Base-by-base conservation (phyloP, 1,140 invertebrate species). In the Oppia nitens region DNA sequence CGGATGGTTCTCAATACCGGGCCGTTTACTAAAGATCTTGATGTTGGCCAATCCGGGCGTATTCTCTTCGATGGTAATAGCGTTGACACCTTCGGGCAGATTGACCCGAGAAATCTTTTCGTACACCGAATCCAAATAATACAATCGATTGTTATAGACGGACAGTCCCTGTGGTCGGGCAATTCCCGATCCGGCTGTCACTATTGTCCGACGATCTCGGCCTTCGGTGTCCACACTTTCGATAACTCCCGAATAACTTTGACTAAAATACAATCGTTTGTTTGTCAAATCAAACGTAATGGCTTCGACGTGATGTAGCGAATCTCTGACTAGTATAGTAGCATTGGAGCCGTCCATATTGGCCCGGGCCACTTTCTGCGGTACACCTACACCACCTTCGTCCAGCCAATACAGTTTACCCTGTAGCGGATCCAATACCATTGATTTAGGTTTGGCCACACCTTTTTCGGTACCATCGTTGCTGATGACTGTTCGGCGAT, bases 401-500 rank as follows among this genome's bases (percentile, higher is more conserved):
- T 98, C 95, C 2, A 93, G 79, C 93, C 94, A 98, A 73, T 91
- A 96, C 6, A 96, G 71, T 74, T 84, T 84, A 75, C 91, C 95
- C 65, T 87, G 84, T 2, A 79, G 78, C 0, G 94, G 92, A 75
- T 98, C 91, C 1, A 98, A 73, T 58, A 82, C 87, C 51, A 98
- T 81, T 0, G 85, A 79, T 64, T 82, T 84, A 0, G 94, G 94
- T 66, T 82, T 82, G 0, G 87, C 84, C 11, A 97, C 87, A 0
- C 89, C 91, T 0, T 78, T 80, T 53, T 77, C 79, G 56, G 82
- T 88, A 0, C 93, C 92, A 67, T 91, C 84, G 68, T 97, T 97
- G 0, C 84, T 83, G 21, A 98, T 70, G 24, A 98, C 81, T 2
- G 95, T 83, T 25, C 84, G 80, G n/a, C 91, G 75, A 68, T 86